These are phyloP conservation scores for Melikaiella ostensackeni DNA, from an alignment of 2,888 invertebrate species.

Conservation along the genomic window DNA sequence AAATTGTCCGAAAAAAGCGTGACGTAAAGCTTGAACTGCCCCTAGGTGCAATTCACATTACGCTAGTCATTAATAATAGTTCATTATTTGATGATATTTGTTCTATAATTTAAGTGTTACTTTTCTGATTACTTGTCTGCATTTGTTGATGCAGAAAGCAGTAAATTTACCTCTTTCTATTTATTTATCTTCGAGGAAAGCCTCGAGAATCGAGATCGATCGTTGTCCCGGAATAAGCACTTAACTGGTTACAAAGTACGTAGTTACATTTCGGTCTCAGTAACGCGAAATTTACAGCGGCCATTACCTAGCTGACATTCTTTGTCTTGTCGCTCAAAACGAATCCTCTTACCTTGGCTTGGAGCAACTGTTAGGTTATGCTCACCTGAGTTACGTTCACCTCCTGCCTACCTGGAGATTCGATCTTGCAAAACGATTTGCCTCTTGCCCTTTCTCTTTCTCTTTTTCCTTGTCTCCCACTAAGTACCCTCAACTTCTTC, in stretches of 20 bases:
- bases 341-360: conserved; percentile 47
- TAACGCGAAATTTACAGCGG: conserved; percentile 72
- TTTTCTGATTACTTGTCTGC: neutral
- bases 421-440: conserved; percentile 66
- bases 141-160: neutral
- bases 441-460: conserved; percentile 55
- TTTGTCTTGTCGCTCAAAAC: conserved; percentile 72
- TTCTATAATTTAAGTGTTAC: neutral
- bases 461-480: conserved; percentile 46
- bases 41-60: too few species aligned
- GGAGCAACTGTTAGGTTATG: conserved; percentile 52
- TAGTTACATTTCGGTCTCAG: conserved; percentile 51
- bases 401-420: conserved; percentile 48
- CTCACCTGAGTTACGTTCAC: conserved; percentile 52
- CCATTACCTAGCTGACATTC: conserved; percentile 71
- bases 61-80: too few species aligned
- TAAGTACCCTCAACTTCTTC: conserved; percentile 45
- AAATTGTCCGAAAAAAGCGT: too few species aligned
- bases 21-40: too few species aligned
- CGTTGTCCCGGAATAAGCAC: conserved; percentile 27
- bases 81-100: neutral
- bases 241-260: conserved; percentile 30
- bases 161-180: neutral
- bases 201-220: conserved; percentile 32
- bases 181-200: conserved; percentile 25